phyloP scores from a whole-genome alignment of 2,113 vertebrate genomes.

The Tupaia tana region DNA sequence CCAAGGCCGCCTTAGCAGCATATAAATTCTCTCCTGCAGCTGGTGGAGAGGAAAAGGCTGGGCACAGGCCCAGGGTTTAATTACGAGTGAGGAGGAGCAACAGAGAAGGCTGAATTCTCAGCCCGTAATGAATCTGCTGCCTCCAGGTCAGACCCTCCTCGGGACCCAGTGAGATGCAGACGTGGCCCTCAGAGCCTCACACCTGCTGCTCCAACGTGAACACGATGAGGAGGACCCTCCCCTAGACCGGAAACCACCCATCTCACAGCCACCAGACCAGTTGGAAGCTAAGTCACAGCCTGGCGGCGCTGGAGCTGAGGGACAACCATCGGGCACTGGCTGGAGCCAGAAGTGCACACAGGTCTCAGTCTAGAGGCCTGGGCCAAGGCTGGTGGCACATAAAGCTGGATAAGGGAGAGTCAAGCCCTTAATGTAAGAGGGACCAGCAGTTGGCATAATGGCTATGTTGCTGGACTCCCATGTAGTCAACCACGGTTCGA shows the following conservation, averaged over 20 bases:
- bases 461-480: too few species aligned
- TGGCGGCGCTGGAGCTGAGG: too few species aligned
- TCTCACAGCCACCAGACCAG: background rate
- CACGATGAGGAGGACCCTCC: too few species aligned
- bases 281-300: too few species aligned
- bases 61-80: background rate
- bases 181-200: background rate
- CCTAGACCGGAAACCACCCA: background rate
- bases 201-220: background rate
- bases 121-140: background rate
- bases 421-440: background rate
- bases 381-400: accelerated
- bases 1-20: constrained; percentile 23
- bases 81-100: background rate
- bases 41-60: background rate
- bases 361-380: background rate
- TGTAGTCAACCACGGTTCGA: too few species aligned
- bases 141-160: background rate
- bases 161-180: background rate
- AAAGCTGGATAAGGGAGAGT: background rate
- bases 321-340: background rate
- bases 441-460: background rate
- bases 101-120: background rate
- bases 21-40: constrained; percentile 23
- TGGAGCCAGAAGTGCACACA: background rate